Conservation (phyloP, 2,888 invertebrate genomes). For the Vanessa cardui region DNA sequence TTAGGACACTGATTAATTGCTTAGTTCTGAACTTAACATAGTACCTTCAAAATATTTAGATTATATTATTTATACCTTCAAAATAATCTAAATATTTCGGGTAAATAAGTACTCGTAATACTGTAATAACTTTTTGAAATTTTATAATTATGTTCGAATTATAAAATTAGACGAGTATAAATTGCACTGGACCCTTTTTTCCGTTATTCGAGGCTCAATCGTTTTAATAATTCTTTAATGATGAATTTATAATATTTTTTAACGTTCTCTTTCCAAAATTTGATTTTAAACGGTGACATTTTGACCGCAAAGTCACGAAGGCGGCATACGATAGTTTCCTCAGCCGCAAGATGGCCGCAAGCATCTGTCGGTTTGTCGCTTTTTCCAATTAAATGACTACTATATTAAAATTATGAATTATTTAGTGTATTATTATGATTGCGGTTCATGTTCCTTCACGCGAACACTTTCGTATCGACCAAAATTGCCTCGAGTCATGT, state of each 20-base stretch:
- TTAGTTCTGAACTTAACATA: no score
- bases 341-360: constrained; percentile 75
- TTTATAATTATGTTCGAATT: background rate
- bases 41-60: no score
- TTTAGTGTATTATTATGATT: constrained; percentile 67
- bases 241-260: constrained; percentile 45
- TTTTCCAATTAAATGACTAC: constrained; percentile 70
- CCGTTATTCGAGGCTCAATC: constrained; percentile 19
- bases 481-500: constrained; percentile 55
- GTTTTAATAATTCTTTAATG: constrained; percentile 25
- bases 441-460: constrained; percentile 64
- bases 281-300: constrained; percentile 77
- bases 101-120: no score
- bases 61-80: no score
- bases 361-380: constrained; percentile 81
- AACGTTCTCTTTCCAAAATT: constrained; percentile 66
- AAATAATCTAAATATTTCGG: no score
- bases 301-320: constrained; percentile 75
- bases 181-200: constrained; percentile 18
- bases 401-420: constrained; percentile 65
- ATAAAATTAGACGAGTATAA: constrained; percentile 11
- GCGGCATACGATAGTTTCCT: constrained; percentile 62
- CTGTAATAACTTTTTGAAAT: no score
- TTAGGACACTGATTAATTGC: no score
- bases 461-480: constrained; percentile 62